Evolutionary conservation across 2,797 vertebrate species (phyloP).

Genomic region (Ctenopoma kingsleyae): DNA sequence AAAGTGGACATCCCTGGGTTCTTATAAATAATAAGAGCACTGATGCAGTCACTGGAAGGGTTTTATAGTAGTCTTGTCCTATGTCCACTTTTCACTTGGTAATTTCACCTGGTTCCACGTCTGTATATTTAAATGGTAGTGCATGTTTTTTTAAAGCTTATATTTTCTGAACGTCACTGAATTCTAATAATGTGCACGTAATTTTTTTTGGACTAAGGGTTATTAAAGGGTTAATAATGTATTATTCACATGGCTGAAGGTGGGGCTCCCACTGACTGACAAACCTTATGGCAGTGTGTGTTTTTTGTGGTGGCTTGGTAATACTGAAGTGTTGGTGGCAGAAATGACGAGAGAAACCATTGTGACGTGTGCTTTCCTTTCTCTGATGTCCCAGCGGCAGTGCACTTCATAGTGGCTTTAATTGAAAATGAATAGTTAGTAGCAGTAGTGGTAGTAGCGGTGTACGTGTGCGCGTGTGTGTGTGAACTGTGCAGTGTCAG

Average conservation of each 20-base stretch:
- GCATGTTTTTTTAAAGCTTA: not conserved
- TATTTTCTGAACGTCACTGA: not conserved
- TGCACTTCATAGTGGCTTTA: conserved; percentile 93
- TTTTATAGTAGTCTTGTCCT: conserved; percentile 5
- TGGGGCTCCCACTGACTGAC: conserved; percentile 17
- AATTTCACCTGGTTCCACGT: conserved; percentile 9
- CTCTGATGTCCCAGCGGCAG: conserved; percentile 86
- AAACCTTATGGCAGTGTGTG: conserved; percentile 58
- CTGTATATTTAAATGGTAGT: conserved; percentile 5
- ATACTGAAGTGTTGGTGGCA: conserved; percentile 80
- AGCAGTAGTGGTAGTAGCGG: conserved; percentile 61
- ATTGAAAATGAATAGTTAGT: conserved; percentile 97
- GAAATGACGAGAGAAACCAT: conserved; percentile 75
- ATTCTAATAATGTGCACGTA: conserved; percentile 1
- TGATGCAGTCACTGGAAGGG: conserved; percentile 14
- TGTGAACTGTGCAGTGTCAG: conserved; percentile 88
- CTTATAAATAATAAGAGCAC: conserved; percentile 46
- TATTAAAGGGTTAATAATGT: conserved; percentile 29
- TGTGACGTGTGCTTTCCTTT: conserved; percentile 91
- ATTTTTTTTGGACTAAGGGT: not conserved
- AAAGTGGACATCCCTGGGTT: conserved; percentile 64
- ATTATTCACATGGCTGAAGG: conserved; percentile 25
- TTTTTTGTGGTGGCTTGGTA: conserved; percentile 85
- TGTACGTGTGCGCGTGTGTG: conserved; percentile 42
- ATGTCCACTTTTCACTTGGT: conserved; percentile 10